Evolutionary conservation across 2,888 invertebrate species (phyloP), one percentile per base, ranked within the genome.

Genomic region (Tiliacea citrago): DNA sequence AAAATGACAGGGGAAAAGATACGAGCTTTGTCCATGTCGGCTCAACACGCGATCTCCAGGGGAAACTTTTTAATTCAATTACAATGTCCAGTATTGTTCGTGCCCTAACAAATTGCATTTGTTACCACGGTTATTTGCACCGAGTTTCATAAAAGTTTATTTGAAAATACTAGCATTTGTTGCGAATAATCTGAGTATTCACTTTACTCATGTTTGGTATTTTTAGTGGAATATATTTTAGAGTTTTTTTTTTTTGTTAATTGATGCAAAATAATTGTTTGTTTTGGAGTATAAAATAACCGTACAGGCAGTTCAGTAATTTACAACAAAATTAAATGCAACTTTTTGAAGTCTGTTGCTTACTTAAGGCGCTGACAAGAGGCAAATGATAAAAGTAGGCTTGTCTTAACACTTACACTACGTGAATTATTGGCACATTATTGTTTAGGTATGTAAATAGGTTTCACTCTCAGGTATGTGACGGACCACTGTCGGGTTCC

Each of bases 41-140:
- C 39, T 58, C 68, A 24, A 24, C 83, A 74, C 76, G 80, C 86
- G 69, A 81, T 71, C 79, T 85, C 85, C 79, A 51, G 74, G 81
- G 86, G 66, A 79, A 71, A 89, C 88, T 83, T 90, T 91, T 91
- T 90, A 90, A 91, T 91, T 91, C 86, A 83, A 88, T 91, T 90
- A 88, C 78, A 55, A 73, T 77, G 77, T 77, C 82, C 69, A 75
- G 75, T 76, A 85, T 88, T 87, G 87, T 88, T 86, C 73, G 84
- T 81, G 79, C 72, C 74, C 65, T 73, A 81, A 85, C 86, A 84
- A 87, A 89, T 89, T 85, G 85, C 84, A 81, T 85, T 83, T 73
- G 75, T 75, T 77, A 55, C 76, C 68, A 42, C 16, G n/a, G 75
- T 67, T 79, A 76, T 83, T 79, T 83, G 81, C 77, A 72, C 66